Percentiles rank a stretch among this genome's conserved stretches.
These are phyloP conservation scores for Augochlorella aurata DNA, from an alignment of 2,888 invertebrate genomes.

Conservation along the genomic window DNA sequence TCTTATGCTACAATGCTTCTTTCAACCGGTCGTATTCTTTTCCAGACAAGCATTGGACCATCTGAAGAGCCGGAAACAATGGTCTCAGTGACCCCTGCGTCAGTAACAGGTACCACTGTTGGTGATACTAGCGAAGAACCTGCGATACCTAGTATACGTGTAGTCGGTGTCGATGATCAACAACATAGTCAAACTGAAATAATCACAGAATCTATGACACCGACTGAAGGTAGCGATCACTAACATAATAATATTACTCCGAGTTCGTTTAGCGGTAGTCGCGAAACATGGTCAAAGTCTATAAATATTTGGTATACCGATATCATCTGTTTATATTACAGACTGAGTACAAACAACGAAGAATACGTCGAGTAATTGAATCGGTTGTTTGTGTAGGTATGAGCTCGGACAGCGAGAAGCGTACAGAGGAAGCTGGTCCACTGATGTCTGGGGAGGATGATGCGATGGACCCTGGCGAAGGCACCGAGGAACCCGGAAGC, in stretches of 20 bases:
- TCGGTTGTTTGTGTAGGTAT: slow-evolving; percentile 79
- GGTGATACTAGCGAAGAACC: slow-evolving; percentile 72
- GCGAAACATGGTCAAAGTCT: slow-evolving; percentile 8
- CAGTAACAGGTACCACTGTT: slow-evolving; percentile 68
- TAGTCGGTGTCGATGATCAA: slow-evolving; percentile 70
- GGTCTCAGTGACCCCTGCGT: slow-evolving; percentile 70
- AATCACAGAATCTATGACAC: slow-evolving; percentile 73
- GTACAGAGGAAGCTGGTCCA: slow-evolving; percentile 75
- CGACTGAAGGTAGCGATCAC: slow-evolving; percentile 72
- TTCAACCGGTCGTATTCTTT: slow-evolving; percentile 11
- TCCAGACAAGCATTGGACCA: slow-evolving; percentile 74
- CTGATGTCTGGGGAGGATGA: slow-evolving; percentile 74
- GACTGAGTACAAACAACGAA: neutral
- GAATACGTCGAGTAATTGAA: slow-evolving; percentile 56
- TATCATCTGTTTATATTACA: neutral
- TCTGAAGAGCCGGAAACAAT: slow-evolving; percentile 76
- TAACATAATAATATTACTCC: slow-evolving; percentile 11
- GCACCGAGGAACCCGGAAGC: slow-evolving; percentile 76
- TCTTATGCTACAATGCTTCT: neutral
- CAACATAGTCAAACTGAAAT: slow-evolving; percentile 73
- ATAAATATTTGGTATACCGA: slow-evolving; percentile 11
- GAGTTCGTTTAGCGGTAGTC: slow-evolving; percentile 12
- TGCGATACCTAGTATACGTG: slow-evolving; percentile 71
- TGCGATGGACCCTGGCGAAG: slow-evolving; percentile 74
- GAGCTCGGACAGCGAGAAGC: slow-evolving; percentile 86